Base-by-base conservation (phyloP, 2,113 vertebrate species). In the Nerophis ophidion region DNA sequence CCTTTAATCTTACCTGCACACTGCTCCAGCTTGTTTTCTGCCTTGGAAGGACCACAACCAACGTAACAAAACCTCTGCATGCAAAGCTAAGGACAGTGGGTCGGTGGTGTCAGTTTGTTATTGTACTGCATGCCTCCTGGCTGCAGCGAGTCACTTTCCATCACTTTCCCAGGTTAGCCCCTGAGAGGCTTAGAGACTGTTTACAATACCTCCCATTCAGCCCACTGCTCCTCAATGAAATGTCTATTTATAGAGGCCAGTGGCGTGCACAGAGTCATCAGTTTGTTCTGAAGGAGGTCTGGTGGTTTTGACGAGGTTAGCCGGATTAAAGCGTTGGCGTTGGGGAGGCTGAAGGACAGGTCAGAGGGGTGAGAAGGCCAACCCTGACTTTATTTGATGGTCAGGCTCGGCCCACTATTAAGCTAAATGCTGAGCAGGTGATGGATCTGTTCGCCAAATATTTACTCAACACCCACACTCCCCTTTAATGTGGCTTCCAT, bases 261-360 rank as follows among this genome's bases (percentile, higher is more conserved):
- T 82, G 82, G 81, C 74, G 70, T 81, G 80, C 78, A 71, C 60
- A 80, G 81, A 85, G 84, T 88, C 79, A 86, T 86, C 87, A 74
- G 79, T 81, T 87, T 87, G 85, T 86, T 89, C 80, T 87, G 89
- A 88, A 88, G 87, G 85, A 83, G 80, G 82, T 84, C 75, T 70
- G 87, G 76, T 66, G 84, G 70, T 86, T 87, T 82, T 88, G 82
- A 88, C 81, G 84, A 91, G 87, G 84, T 88, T 86, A 87, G 82
- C 80, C 74, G 82, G 78, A 85, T 84, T 85, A 81, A 81, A 79
- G 65, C 70, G 46, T 65, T 52, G 68, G 68, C 12, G 47, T 65
- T 59, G 55, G 47, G 54, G 55, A 46, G 42, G 59, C 75, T 81
- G 75, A 84, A 85, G 82, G 80, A 74, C 72, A 70, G 83, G 82